Evolutionary conservation across 2,113 vertebrate genomes (phyloP).

Genomic region (Neodontobutis hainanensis): DNA sequence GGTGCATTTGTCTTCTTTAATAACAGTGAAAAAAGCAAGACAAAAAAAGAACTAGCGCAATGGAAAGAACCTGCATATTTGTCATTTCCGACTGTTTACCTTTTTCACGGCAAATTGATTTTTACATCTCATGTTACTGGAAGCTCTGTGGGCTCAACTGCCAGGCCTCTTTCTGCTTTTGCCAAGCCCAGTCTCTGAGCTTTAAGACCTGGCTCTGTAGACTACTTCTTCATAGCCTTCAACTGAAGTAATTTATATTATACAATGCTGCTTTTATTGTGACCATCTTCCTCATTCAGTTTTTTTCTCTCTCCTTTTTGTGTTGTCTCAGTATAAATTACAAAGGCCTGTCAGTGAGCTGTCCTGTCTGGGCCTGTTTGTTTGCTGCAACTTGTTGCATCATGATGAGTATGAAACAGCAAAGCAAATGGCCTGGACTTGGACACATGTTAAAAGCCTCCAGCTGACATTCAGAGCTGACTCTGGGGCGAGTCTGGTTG

Average conservation of each 20-base stretch:
- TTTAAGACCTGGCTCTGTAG: constrained; percentile 79
- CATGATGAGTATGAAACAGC: constrained; percentile 44
- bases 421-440: constrained; percentile 28
- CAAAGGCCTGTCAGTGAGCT: constrained; percentile 15
- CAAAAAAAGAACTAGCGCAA: constrained; percentile 40
- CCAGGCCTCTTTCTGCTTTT: constrained; percentile 76
- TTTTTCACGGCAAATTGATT: constrained; percentile 85
- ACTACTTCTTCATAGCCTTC: constrained; percentile 56
- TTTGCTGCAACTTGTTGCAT: constrained; percentile 64
- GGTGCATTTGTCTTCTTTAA: constrained; percentile 70
- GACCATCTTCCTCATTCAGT: constrained; percentile 75
- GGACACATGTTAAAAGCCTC: constrained; percentile 43
- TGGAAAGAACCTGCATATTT: constrained; percentile 80
- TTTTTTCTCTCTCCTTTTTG: constrained; percentile 44
- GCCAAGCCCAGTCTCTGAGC: constrained; percentile 73
- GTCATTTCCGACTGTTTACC: constrained; percentile 85
- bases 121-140: constrained; percentile 85
- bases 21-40: constrained; percentile 67
- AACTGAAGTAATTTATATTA: constrained; percentile 80
- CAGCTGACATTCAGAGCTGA: constrained; percentile 50
- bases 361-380: constrained; percentile 57
- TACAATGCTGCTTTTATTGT: constrained; percentile 84
- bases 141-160: constrained; percentile 73
- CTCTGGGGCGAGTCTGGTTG: constrained; percentile 49
- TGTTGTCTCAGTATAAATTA: constrained; percentile 18